A percentile compares a stretch with the other conserved stretches of the same genome.
phyloP scores from a whole-genome alignment of 1,140 invertebrate genomes.

The Potamilus streckersoni region DNA sequence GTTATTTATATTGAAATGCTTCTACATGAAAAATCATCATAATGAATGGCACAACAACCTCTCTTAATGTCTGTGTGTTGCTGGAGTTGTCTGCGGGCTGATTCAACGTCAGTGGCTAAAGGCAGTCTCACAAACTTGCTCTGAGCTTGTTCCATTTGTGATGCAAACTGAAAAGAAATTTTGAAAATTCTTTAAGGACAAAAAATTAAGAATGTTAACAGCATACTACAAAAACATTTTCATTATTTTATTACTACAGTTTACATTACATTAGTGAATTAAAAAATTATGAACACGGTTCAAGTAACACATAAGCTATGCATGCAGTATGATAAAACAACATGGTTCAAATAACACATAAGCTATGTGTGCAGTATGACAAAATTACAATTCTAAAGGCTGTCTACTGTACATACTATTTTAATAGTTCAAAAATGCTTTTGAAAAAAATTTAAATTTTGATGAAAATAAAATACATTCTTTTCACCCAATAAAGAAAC shows the following conservation, averaged over 20 bases:
- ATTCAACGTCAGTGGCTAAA: slow-evolving; percentile 62
- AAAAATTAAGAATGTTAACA: background rate
- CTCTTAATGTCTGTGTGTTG: slow-evolving; percentile 67
- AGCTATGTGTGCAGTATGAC: too few species aligned
- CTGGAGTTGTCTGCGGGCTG: slow-evolving; percentile 72
- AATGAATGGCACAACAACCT: slow-evolving; percentile 38
- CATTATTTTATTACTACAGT: background rate
- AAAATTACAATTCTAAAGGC: too few species aligned
- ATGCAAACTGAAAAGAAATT: slow-evolving; percentile 73
- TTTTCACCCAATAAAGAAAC: too few species aligned
- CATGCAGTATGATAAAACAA: too few species aligned
- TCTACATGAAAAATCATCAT: too few species aligned
- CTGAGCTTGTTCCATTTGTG: slow-evolving; percentile 76
- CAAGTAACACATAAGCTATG: too few species aligned
- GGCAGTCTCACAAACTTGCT: slow-evolving; percentile 55
- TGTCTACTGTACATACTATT: too few species aligned
- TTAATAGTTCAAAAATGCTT: too few species aligned
- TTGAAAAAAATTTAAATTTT: too few species aligned
- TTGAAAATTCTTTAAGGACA: background rate
- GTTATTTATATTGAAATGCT: too few species aligned
- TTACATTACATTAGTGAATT: background rate
- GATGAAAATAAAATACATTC: too few species aligned
- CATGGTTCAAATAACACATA: too few species aligned
- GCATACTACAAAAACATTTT: background rate
- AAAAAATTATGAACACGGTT: background rate